Evolutionary conservation across 2,113 vertebrate genomes (phyloP).

Genomic region (Daphoenositta chrysoptera): DNA sequence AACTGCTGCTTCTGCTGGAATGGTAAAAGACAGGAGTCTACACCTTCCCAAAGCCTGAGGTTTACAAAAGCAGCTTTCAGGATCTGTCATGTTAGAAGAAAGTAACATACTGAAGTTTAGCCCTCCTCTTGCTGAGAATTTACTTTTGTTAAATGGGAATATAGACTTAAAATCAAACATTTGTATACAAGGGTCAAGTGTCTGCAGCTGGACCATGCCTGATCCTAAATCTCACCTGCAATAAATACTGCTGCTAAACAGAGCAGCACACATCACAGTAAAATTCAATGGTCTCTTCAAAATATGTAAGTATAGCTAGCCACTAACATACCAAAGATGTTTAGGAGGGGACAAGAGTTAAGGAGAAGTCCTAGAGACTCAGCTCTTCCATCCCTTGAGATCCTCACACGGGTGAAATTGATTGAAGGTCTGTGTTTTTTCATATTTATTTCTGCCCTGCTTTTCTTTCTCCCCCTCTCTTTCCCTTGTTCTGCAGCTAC

Average conservation of each 20-base stretch:
- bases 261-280: not conserved
- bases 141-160: not conserved
- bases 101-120: not conserved
- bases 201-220: not conserved
- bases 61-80: not conserved
- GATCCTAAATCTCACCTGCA: not conserved
- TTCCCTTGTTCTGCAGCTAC: not conserved
- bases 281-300: not conserved
- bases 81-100: not conserved
- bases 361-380: not conserved
- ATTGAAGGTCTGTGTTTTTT: not conserved
- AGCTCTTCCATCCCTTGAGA: not conserved
- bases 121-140: not conserved
- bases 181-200: not conserved
- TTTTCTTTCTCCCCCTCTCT: not conserved
- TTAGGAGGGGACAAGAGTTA: not conserved
- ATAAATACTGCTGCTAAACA: not conserved
- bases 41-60: not conserved
- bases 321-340: not conserved
- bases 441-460: accelerated
- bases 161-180: not conserved
- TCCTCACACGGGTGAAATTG: not conserved
- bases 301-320: not conserved
- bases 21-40: not conserved
- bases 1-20: not conserved